Percentiles rank a stretch among this genome's conserved stretches.
Evolutionary conservation across 2,888 invertebrate genomes (phyloP).

Genomic region (Lasioglossum marginatum): DNA sequence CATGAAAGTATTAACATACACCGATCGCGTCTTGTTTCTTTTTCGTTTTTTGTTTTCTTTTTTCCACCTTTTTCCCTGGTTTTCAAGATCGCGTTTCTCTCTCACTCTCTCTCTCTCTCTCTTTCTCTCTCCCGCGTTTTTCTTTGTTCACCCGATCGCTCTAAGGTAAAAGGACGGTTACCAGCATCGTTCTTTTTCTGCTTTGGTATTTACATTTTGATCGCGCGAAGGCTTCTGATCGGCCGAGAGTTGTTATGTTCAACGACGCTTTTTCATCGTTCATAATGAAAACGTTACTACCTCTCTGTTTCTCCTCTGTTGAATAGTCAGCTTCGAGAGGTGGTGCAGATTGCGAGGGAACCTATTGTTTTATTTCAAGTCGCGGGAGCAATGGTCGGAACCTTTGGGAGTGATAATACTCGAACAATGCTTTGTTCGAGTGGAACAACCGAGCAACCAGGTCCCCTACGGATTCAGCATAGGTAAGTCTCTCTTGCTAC

Average conservation of each 20-base stretch:
- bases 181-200: background rate
- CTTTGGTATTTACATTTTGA: constrained; percentile 2
- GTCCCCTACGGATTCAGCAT: constrained; percentile 93
- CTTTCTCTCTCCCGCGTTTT: background rate
- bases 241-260: background rate
- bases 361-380: constrained; percentile 96
- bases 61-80: background rate
- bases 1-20: background rate
- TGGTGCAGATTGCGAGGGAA: constrained; percentile 97
- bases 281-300: constrained; percentile 19
- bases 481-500: constrained; percentile 86
- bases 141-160: background rate
- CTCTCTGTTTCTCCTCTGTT: constrained; percentile 48
- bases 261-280: background rate
- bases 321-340: constrained; percentile 90
- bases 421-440: constrained; percentile 93
- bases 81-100: background rate
- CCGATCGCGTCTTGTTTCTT: background rate
- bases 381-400: constrained; percentile 94
- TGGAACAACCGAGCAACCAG: constrained; percentile 88
- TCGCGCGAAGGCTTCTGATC: background rate
- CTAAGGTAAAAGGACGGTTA: background rate
- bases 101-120: too few relatives aligned
- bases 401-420: constrained; percentile 95
- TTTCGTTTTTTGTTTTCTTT: background rate